A percentile compares a stretch with the other conserved stretches of the same genome.
phyloP scores from a whole-genome alignment of 2,888 invertebrate species.

The Acanthosepion pharaonis region DNA sequence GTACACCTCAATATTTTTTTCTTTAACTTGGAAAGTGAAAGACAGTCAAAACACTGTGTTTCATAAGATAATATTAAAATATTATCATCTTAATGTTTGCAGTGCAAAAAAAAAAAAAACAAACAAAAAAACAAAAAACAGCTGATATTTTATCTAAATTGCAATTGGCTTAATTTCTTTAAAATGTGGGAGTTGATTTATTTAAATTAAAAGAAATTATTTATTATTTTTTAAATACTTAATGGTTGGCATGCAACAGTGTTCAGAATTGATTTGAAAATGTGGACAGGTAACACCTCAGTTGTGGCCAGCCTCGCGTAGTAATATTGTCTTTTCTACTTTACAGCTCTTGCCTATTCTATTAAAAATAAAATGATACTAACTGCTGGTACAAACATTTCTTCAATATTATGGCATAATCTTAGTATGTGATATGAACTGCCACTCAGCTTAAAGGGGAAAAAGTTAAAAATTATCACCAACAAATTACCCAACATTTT shows the following conservation, averaged over 20 bases:
- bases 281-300: background rate
- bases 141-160: background rate
- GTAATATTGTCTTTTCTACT: background rate
- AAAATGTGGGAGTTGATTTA: background rate
- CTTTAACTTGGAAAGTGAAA: too few relatives aligned
- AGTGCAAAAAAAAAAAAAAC: background rate
- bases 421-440: background rate
- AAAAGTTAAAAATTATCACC: background rate
- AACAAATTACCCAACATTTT: background rate
- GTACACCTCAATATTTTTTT: too few relatives aligned
- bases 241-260: background rate
- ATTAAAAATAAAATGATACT: slow-evolving; percentile 5
- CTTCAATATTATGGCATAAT: background rate
- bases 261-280: slow-evolving; percentile 7
- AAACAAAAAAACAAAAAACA: background rate
- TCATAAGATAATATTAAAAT: too few relatives aligned
- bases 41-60: too few relatives aligned
- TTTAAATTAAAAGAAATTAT: background rate
- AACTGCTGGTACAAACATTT: background rate
- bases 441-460: background rate
- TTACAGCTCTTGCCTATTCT: slow-evolving; percentile 3
- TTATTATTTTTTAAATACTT: background rate
- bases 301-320: background rate
- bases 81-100: background rate
- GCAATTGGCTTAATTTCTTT: background rate